Percentiles rank a stretch among this genome's conserved stretches.
phyloP scores from a whole-genome alignment of 2,113 vertebrate genomes.

The Equus przewalskii region DNA sequence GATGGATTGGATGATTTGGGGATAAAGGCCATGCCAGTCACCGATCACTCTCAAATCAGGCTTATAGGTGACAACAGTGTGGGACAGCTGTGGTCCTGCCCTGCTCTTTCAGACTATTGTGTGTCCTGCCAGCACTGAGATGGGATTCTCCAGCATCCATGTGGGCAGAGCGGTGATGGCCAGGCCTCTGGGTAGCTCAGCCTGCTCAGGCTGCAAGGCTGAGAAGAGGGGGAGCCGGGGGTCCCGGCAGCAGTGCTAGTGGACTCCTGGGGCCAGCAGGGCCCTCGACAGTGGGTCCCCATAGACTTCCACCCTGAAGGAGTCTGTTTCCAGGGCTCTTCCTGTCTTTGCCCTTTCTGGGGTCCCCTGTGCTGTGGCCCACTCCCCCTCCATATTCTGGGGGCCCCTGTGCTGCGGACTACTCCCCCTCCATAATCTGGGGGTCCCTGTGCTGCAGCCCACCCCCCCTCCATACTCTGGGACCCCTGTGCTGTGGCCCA shows the following conservation, averaged over 20 bases:
- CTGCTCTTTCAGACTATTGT: rapidly evolving
- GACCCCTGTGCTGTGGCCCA: too few relatives aligned
- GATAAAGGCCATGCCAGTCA: too few relatives aligned
- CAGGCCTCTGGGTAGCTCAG: background rate
- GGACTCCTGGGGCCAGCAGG: background rate
- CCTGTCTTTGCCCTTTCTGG: too few relatives aligned
- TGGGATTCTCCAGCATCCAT: rapidly evolving
- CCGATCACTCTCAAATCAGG: background rate
- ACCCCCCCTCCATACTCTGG: too few relatives aligned
- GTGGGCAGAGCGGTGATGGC: background rate
- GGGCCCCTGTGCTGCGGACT: too few relatives aligned
- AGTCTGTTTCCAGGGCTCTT: background rate
- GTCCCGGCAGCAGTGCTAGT: background rate
- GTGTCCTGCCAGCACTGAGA: rapidly evolving
- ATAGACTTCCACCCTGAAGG: too few relatives aligned
- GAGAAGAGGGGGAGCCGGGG: background rate
- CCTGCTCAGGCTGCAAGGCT: background rate
- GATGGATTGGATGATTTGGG: too few relatives aligned
- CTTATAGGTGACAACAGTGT: rapidly evolving
- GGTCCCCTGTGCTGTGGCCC: background rate
- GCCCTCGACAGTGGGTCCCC: background rate
- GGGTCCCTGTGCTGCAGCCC: too few relatives aligned
- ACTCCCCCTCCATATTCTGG: too few relatives aligned
- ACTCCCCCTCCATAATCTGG: too few relatives aligned
- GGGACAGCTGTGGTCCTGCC: background rate